These are phyloP conservation scores for Mormyrus iriodes DNA, from an alignment of 2,113 vertebrate genomes.

Conservation along the genomic window DNA sequence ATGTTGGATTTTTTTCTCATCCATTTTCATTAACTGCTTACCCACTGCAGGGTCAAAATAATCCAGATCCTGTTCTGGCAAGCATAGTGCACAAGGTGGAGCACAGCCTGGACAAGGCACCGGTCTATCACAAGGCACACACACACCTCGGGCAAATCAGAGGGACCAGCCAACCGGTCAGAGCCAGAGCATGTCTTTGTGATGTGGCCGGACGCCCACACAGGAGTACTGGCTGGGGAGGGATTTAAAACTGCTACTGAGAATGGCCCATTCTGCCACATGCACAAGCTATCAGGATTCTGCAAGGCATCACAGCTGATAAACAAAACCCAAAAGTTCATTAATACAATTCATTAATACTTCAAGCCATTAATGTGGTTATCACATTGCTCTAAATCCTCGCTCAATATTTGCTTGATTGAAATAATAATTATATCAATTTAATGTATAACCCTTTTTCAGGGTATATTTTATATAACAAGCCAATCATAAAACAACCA, in stretches of 20 bases:
- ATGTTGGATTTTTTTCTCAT: neutral
- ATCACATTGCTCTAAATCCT: neutral
- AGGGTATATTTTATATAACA: neutral
- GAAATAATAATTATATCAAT: neutral
- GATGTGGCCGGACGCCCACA: neutral
- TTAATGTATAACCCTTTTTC: neutral
- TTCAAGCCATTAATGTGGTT: neutral
- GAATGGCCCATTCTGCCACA: neutral
- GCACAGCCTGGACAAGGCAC: neutral
- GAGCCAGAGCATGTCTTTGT: neutral
- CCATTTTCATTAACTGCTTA: neutral
- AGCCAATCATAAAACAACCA: neutral
- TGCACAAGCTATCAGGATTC: neutral
- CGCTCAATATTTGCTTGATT: neutral
- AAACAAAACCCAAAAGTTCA: neutral
- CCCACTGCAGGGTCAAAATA: neutral
- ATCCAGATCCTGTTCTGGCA: neutral
- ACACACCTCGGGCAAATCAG: neutral
- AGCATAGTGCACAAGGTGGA: neutral
- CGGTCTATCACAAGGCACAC: neutral
- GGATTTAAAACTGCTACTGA: neutral
- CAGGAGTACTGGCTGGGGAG: neutral
- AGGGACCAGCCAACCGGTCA: neutral
- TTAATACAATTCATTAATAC: neutral
- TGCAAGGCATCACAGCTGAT: neutral